Evolutionary conservation across 2,113 vertebrate genomes (phyloP).

Genomic region (Gymnorhina tibicen): DNA sequence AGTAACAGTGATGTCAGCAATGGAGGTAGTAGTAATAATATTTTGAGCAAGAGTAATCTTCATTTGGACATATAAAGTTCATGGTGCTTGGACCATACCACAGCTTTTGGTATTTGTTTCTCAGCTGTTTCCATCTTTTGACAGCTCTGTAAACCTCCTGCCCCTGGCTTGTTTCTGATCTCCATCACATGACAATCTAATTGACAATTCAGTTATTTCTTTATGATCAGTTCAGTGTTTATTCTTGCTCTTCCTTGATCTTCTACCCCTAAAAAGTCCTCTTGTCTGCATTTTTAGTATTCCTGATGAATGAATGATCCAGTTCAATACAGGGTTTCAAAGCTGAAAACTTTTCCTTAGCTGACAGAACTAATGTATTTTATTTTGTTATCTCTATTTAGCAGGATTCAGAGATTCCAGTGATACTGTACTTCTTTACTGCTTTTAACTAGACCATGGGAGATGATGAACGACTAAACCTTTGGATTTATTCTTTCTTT

Average conservation of each 20-base stretch:
- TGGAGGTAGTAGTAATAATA: background rate
- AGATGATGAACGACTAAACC: background rate
- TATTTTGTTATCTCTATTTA: background rate
- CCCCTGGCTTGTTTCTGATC: background rate
- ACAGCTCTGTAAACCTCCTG: background rate
- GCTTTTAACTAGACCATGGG: background rate
- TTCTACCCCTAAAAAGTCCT: background rate
- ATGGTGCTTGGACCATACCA: background rate
- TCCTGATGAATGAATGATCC: background rate
- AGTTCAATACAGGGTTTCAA: background rate
- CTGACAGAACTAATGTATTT: background rate
- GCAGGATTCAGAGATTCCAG: background rate
- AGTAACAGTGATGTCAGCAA: background rate
- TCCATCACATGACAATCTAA: background rate
- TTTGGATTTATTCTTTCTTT: background rate
- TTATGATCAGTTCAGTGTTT: background rate
- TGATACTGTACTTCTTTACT: background rate
- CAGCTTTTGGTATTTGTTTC: background rate
- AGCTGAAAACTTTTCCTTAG: background rate
- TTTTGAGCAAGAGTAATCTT: background rate
- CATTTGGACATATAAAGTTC: background rate
- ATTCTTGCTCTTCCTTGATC: background rate
- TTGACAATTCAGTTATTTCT: background rate
- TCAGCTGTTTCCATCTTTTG: background rate
- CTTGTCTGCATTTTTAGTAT: background rate